Percentiles rank a stretch among this genome's conserved stretches.
These are phyloP conservation scores for Gnathonemus longibarbis DNA, from an alignment of 2,113 vertebrate genomes.

Conservation along the genomic window DNA sequence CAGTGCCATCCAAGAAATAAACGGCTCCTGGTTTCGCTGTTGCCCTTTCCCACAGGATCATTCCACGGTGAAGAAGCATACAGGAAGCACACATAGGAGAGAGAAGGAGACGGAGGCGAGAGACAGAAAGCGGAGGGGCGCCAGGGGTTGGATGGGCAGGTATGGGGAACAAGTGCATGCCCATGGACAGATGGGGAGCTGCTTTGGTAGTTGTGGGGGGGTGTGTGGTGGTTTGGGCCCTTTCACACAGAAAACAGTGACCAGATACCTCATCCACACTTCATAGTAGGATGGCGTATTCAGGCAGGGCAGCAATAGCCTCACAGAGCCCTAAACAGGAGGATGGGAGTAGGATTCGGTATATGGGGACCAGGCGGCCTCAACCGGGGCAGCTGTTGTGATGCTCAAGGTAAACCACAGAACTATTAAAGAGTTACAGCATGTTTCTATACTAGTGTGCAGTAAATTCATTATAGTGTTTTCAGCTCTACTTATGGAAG, in stretches of 20 bases:
- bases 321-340: neutral
- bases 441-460: neutral
- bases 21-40: neutral
- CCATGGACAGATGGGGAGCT: neutral
- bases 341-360: neutral
- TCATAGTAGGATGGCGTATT: neutral
- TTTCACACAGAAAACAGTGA: conserved; percentile 18
- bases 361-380: neutral
- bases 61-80: neutral
- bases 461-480: neutral
- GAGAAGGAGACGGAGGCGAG: neutral
- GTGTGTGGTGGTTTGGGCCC: conserved; percentile 32
- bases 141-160: neutral
- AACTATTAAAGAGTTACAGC: neutral
- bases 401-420: neutral
- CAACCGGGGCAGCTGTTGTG: neutral
- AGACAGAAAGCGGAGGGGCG: neutral
- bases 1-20: neutral
- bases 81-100: neutral
- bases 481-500: neutral
- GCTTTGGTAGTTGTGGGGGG: conserved; percentile 54
- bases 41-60: neutral
- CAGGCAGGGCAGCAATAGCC: neutral
- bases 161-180: neutral
- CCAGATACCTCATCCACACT: neutral